Evolutionary conservation across 2,113 vertebrate species (phyloP).

Genomic region (Drymodes brunneopygia): DNA sequence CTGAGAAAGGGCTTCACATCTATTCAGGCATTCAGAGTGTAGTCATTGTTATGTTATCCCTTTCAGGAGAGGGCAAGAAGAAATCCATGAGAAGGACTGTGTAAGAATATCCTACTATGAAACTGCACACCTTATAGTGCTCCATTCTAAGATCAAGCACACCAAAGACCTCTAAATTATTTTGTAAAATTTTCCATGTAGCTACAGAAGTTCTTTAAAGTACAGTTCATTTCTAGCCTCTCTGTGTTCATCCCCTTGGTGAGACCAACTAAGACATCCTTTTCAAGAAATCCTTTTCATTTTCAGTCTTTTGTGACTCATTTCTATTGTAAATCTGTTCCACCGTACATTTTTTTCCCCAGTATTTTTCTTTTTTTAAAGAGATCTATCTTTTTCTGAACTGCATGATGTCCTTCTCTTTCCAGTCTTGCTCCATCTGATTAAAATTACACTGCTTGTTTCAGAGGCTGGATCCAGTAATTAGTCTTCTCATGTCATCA

Average conservation of each 20-base stretch:
- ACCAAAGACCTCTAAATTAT: not conserved
- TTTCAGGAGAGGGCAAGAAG: not conserved
- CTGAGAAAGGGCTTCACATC: not conserved
- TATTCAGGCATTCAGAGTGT: not conserved
- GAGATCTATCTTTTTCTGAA: not conserved
- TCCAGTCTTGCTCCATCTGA: not conserved
- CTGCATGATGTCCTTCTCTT: not conserved
- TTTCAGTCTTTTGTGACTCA: constrained; percentile 41
- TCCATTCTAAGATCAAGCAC: not conserved
- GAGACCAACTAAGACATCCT: not conserved
- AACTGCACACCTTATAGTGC: not conserved
- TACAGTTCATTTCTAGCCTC: not conserved
- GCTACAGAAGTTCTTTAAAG: not conserved
- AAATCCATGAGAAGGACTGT: not conserved
- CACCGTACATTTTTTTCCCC: not conserved
- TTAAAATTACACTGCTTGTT: not conserved
- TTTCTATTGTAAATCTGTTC: constrained; percentile 12
- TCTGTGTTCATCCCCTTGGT: not conserved
- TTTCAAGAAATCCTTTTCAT: constrained; percentile 32
- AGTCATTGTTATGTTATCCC: not conserved
- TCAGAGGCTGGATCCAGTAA: not conserved
- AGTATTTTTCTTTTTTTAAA: not conserved
- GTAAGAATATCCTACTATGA: not conserved
- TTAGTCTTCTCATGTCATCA: not conserved
- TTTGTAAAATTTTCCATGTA: not conserved